These are phyloP conservation scores for Drosophila kikkawai DNA, from an alignment of 1,140 invertebrate genomes.

Conservation along the genomic window DNA sequence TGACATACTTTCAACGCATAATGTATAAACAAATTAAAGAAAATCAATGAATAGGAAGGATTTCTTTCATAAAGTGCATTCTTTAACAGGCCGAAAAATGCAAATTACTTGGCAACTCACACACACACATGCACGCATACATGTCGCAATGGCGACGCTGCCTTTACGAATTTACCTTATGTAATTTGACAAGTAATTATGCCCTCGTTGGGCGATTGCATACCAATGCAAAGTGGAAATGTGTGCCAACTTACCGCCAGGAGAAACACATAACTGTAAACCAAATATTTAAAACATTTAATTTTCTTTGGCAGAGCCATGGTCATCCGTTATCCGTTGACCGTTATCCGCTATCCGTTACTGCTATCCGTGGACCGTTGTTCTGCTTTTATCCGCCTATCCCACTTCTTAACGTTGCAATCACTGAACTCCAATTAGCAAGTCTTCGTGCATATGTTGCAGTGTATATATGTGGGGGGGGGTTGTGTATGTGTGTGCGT, in stretches of 20 bases:
- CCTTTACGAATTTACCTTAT: conserved; percentile 48
- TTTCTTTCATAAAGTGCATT: background rate
- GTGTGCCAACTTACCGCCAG: conserved; percentile 77
- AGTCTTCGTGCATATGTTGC: conserved; percentile 31
- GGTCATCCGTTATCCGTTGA: conserved; percentile 24
- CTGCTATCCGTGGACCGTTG: conserved; percentile 19
- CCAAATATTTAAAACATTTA: conserved; percentile 85
- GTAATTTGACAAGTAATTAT: conserved; percentile 51
- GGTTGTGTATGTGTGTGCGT: conserved; percentile 8
- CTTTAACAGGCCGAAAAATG: conserved; percentile 2
- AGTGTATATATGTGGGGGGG: conserved; percentile 15
- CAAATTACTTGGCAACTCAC: background rate
- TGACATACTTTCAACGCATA: conserved; percentile 24
- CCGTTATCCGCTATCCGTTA: conserved; percentile 4
- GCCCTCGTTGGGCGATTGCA: conserved; percentile 16
- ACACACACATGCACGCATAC: conserved; percentile 17
- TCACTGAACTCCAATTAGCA: conserved; percentile 38
- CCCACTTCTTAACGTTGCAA: conserved; percentile 10
- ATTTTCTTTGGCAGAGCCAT: conserved; percentile 84
- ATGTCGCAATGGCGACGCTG: conserved; percentile 20
- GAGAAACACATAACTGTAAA: conserved; percentile 84
- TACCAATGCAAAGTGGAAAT: conserved; percentile 16
- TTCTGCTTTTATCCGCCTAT: conserved; percentile 9
- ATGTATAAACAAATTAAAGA: background rate
- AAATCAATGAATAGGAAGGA: background rate